Percentiles rank a stretch among this genome's conserved stretches.
Evolutionary conservation across 2,113 vertebrate genomes (phyloP).

Genomic region (Poeciliopsis occidentalis): DNA sequence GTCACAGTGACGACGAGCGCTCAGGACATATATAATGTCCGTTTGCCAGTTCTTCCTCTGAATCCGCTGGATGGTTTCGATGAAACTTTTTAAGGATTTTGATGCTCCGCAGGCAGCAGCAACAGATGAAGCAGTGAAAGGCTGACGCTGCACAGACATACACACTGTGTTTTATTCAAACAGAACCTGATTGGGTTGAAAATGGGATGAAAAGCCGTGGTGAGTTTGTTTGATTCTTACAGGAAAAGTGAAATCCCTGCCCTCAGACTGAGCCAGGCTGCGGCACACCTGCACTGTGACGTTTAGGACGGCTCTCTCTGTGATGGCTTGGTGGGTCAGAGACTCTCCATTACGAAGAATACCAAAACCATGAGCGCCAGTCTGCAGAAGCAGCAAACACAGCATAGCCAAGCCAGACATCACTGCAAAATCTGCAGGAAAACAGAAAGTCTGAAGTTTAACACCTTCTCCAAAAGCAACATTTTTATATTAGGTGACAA

Average conservation of each 20-base stretch:
- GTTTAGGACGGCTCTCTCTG: constrained; percentile 42
- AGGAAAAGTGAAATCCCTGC: constrained; percentile 44
- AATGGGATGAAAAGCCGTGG: too few relatives aligned
- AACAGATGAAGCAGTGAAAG: constrained; percentile 40
- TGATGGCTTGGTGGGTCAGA: constrained; percentile 60
- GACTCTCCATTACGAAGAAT: constrained; percentile 2
- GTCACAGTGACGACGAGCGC: constrained; percentile 68
- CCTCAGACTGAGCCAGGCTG: constrained; percentile 37
- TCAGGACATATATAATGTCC: constrained; percentile 27
- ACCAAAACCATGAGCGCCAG: constrained; percentile 41
- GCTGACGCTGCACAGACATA: constrained; percentile 25
- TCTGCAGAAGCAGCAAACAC: constrained; percentile 39
- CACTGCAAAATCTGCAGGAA: background rate
- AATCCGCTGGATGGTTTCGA: constrained; percentile 20
- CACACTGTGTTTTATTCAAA: background rate
- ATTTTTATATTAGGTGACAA: too few relatives aligned
- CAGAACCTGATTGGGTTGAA: too few relatives aligned
- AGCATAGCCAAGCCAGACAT: constrained; percentile 14
- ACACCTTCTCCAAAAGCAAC: too few relatives aligned
- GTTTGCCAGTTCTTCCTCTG: constrained; percentile 23
- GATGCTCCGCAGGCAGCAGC: constrained; percentile 35
- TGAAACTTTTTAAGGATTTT: constrained; percentile 45
- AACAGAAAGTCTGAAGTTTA: too few relatives aligned
- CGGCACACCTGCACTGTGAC: constrained; percentile 50
- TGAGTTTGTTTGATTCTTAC: constrained; percentile 25